phyloP scores from a whole-genome alignment of 2,113 vertebrate genomes.

The Aldabrachelys gigantea region DNA sequence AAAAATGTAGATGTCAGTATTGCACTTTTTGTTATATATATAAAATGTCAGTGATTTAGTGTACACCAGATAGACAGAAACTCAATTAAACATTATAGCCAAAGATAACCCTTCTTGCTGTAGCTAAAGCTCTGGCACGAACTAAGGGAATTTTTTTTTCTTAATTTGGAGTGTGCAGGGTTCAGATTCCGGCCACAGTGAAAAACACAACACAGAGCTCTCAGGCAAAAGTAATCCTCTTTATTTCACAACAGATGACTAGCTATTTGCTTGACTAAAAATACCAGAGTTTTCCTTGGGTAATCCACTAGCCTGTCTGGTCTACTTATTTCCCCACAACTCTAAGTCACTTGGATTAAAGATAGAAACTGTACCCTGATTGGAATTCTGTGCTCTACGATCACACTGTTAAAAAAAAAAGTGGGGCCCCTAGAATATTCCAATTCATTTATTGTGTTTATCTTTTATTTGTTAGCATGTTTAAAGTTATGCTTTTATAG shows the following conservation, averaged over 20 bases:
- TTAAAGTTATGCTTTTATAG: neutral
- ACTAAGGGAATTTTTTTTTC: slow-evolving; percentile 29
- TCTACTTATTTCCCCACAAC: slow-evolving; percentile 30
- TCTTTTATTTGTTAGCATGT: neutral
- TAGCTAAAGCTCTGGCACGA: slow-evolving; percentile 34
- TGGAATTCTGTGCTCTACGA: slow-evolving; percentile 47
- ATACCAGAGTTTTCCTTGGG: slow-evolving; percentile 75
- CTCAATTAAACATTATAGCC: slow-evolving; percentile 39
- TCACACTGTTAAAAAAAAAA: neutral
- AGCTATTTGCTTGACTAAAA: slow-evolving; percentile 79
- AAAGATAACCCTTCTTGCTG: slow-evolving; percentile 19
- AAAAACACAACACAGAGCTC: slow-evolving; percentile 65
- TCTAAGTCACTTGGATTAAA: slow-evolving; percentile 69
- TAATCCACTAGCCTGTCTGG: slow-evolving; percentile 72
- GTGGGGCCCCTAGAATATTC: neutral
- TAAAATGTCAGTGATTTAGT: neutral
- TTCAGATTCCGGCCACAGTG: slow-evolving; percentile 64
- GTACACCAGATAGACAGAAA: neutral
- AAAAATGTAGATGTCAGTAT: neutral
- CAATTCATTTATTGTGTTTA: neutral
- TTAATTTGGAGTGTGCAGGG: slow-evolving; percentile 68
- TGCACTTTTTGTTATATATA: neutral
- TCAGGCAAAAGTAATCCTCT: slow-evolving; percentile 77
- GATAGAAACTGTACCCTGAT: slow-evolving; percentile 49
- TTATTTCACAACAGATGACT: slow-evolving; percentile 79